Conservation (phyloP, 2,797 vertebrate species). For the Rallus crepitans region DNA sequence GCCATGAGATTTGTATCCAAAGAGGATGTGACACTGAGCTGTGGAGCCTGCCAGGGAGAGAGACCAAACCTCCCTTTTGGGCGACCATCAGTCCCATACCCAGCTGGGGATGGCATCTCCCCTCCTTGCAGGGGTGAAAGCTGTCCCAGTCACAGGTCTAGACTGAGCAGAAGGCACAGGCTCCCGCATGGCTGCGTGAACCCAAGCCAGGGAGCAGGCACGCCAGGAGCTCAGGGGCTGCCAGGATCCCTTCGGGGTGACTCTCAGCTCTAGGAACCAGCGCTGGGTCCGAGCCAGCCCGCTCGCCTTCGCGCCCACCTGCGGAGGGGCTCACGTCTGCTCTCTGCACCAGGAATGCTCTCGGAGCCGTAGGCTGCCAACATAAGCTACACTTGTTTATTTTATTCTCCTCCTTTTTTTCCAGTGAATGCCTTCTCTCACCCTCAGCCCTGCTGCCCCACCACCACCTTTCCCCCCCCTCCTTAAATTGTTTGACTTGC, state of each 20-base stretch:
- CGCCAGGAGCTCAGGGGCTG: not conserved
- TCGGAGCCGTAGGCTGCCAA: constrained; percentile 24
- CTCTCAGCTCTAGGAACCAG: not conserved
- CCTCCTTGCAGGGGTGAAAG: not conserved
- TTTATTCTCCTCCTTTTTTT: constrained; percentile 42
- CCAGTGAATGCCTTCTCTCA: constrained; percentile 31
- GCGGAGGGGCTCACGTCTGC: not conserved
- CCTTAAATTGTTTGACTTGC: constrained; percentile 55
- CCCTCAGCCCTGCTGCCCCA: not conserved
- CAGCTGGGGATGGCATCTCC: not conserved
- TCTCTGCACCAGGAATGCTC: constrained; percentile 6
- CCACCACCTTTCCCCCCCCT: not conserved
- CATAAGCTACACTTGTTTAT: constrained; percentile 55
- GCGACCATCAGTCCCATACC: fast-evolving
- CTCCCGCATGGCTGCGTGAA: fast-evolving
- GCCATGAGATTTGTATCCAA: not conserved
- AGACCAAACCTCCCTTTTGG: not conserved
- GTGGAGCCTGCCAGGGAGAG: not conserved
- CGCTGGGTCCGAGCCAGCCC: not conserved
- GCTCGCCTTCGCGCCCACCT: not conserved
- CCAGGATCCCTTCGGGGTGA: not conserved
- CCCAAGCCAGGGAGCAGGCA: not conserved
- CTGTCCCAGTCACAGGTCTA: not conserved
- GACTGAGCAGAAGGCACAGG: not conserved
- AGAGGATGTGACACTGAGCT: not conserved